Base-by-base conservation (phyloP, 2,113 vertebrate species). In the Loxodonta africana region DNA sequence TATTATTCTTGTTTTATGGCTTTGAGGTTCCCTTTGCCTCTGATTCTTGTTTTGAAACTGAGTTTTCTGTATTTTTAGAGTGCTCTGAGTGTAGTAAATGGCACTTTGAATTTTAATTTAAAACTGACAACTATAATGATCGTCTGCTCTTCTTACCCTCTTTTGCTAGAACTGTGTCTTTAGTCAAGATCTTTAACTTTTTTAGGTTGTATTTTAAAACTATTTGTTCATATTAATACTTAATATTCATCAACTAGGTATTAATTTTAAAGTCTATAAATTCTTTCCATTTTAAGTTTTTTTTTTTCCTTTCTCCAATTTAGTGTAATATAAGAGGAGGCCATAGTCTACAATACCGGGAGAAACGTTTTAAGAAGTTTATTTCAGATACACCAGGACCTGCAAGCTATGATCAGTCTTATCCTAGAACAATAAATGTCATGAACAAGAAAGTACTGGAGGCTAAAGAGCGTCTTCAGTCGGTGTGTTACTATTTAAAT, bases 321-420 rank as follows among this genome's bases (percentile, higher is more conserved):
- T 94, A 98, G 98, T 96, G 77, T 92, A 97, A 80, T 84, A 80
- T 98, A 84, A 98, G 98, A 86, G 99, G 99, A 94, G 99, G 98
- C 17, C 77, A 93, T 53, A 99, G 98, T 98, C 98, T 99, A 48
- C 98, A 98, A 98, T 99, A 98, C 98, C 98, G 98, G 96, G 99
- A 99, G 76, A 97, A 97, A 93, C 98, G 98, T 71, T 99, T 99
- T 98, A 97, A 98, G 87, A 98, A 98, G 28, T 53, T 81, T 44
- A n/a, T 41, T 53, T 97, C 98, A 25, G 94, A 98, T 94, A 96
- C 95, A 62, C 99, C 99, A 28, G 99, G 99, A 89, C 99, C 99
- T 30, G 99, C 98, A 94, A 98, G 98, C 76, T 99, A 99, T 93
- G 48, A 98, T 84, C 95, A 97, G 7, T 76, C 26, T 90, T 95